Evolutionary conservation across 2,113 vertebrate species (phyloP), one percentile per base, ranked within the genome.

Genomic region (Tragelaphus scriptus): DNA sequence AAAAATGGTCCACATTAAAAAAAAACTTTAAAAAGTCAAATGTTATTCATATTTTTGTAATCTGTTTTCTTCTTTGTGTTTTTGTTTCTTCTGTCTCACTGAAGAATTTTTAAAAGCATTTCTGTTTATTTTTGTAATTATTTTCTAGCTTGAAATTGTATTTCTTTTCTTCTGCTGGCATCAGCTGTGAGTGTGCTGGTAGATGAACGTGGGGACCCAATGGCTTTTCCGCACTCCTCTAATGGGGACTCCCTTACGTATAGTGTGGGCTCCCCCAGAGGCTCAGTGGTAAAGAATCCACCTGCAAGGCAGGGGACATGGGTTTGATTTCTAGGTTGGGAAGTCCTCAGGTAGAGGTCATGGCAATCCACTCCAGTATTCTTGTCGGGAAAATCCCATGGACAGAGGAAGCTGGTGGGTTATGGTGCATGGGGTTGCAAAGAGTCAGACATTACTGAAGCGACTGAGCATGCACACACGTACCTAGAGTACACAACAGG

Each of bases 391-490:
- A 40, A 77, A 77, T 25, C 40, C 7, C 71, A 26, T 15, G 71
- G 40, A 75, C 71, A 75, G 71, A 75, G 36, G 36, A 44, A 44
- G 11, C 71, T 14, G 36, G 21, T 77, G 21, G 40, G 36, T 77
- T 77, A 77, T 77, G 36, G 71, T 44, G 21, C 21, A 4, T 7
- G 40, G 71, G 23, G 23, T 25, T 77, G 71, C 36, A 25, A 77
- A 44, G 21, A 63, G 71, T 77, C 12, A 0, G 36, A 44, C 36
- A 44, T 23, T 25, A 25, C 71, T 77, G 36, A 77, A 77, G 68
- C 0, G 0, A 44, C 71, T 26, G 36, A 75, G 36, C 36, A 26
- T 0, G 0, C 28, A 44, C 40, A 44, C 23, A 7, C 2, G 0
- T 16, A 36, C 32, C 28, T 49, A 36, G 63, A 77, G 30, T 59